Conservation (phyloP, 2,113 vertebrate species). For the Oncorhynchus clarkii region DNA sequence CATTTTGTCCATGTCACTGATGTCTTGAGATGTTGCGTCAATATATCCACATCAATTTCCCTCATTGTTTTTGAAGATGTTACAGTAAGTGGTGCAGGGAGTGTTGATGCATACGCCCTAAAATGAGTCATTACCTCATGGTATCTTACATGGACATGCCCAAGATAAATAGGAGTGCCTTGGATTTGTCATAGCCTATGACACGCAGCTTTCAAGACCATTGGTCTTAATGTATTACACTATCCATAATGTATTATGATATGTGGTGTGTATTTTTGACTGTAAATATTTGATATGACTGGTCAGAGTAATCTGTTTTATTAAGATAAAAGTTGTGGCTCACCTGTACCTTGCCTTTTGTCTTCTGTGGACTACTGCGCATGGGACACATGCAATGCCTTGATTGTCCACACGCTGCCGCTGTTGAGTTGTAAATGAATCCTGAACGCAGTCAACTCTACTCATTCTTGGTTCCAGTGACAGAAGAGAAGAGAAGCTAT, state of each 20-base stretch:
- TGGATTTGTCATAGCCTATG: neutral
- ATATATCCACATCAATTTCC: no score
- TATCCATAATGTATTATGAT: neutral
- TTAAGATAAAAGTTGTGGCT: no score
- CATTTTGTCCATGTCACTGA: no score
- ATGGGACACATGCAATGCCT: neutral
- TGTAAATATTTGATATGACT: neutral
- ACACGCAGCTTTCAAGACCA: neutral
- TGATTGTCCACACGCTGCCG: neutral
- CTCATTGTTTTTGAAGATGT: no score
- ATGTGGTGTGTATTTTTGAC: neutral
- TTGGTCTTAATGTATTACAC: neutral
- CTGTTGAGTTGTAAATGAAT: neutral
- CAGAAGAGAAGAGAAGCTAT: no score
- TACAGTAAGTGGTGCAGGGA: no score
- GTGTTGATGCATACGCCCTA: no score
- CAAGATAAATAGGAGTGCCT: neutral
- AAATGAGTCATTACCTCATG: neutral
- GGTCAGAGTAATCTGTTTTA: neutral
- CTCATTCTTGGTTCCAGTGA: no score
- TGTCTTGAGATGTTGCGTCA: no score
- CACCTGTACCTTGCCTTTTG: neutral
- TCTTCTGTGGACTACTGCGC: neutral
- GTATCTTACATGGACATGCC: neutral
- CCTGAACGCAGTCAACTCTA: no score